Conservation (phyloP, 2,888 invertebrate genomes). For the Eupithecia exiguata region DNA sequence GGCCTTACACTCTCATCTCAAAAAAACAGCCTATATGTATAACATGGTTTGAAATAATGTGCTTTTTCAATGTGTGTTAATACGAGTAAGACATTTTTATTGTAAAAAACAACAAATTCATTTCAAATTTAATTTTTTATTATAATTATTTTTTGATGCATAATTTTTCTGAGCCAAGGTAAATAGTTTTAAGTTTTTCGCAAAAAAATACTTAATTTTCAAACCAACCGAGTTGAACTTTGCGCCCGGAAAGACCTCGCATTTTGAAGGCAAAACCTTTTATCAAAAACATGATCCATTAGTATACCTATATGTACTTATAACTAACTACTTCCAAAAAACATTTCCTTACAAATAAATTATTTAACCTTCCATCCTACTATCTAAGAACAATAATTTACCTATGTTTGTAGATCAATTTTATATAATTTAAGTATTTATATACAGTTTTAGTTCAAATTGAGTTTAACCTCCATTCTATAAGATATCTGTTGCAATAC, state of each 20-base stretch:
- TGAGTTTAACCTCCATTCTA: background rate
- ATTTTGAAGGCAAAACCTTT: background rate
- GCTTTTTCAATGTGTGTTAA: too few species aligned
- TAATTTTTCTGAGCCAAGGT: background rate
- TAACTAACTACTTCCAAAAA: background rate
- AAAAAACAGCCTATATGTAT: background rate
- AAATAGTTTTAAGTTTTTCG: background rate
- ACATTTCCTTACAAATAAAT: background rate
- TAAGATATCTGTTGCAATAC: constrained; percentile 7
- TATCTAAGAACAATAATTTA: background rate
- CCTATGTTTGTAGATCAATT: too few species aligned
- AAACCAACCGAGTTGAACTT: background rate
- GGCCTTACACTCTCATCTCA: background rate
- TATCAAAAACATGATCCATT: background rate
- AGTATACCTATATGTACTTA: background rate
- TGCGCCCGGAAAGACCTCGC: background rate
- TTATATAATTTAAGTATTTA: too few species aligned
- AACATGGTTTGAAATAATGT: background rate
- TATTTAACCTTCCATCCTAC: background rate
- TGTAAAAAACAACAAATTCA: background rate
- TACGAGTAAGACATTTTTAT: background rate
- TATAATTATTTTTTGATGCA: background rate
- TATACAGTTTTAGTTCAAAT: background rate
- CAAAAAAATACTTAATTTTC: background rate
- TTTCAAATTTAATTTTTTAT: background rate